Evolutionary conservation across 2,888 invertebrate species (phyloP).

Genomic region (Andrena haemorrhoa): DNA sequence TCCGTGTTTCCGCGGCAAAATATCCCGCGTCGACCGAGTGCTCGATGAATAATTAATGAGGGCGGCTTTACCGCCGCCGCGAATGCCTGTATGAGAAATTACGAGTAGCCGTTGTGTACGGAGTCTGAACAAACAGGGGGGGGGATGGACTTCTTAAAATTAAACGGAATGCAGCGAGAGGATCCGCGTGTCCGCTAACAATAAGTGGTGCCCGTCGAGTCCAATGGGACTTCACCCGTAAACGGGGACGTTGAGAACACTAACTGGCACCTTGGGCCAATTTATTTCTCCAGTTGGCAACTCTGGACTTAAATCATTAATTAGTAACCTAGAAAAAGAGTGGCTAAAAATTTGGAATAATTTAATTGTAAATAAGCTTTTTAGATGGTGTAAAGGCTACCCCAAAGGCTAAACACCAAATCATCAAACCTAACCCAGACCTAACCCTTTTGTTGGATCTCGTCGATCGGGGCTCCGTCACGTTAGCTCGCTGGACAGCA

Average conservation of each 20-base stretch:
- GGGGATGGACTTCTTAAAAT: constrained; percentile 13
- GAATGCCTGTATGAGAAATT: constrained; percentile 36
- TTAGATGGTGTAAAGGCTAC: no score
- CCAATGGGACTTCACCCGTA: background rate
- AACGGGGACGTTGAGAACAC: background rate
- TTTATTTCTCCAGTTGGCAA: no score
- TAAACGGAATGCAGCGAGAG: background rate
- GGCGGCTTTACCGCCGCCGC: constrained; percentile 14
- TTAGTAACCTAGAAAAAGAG: no score
- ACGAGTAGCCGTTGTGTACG: constrained; percentile 35
- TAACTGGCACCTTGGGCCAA: no score
- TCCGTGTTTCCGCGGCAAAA: constrained; percentile 35
- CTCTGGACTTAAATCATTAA: no score
- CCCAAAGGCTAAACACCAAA: no score
- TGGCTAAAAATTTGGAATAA: no score
- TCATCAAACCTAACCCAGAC: no score
- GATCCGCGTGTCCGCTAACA: background rate
- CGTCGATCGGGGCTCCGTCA: no score
- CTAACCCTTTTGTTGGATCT: no score
- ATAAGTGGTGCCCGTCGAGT: background rate
- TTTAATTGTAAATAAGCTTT: no score
- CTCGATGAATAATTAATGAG: constrained; percentile 55
- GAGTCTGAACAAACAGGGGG: constrained; percentile 29
- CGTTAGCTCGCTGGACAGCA: background rate
- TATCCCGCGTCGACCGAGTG: constrained; percentile 28